Base-by-base conservation (phyloP, 2,113 vertebrate species). In the Trichomycterus rosablanca region DNA sequence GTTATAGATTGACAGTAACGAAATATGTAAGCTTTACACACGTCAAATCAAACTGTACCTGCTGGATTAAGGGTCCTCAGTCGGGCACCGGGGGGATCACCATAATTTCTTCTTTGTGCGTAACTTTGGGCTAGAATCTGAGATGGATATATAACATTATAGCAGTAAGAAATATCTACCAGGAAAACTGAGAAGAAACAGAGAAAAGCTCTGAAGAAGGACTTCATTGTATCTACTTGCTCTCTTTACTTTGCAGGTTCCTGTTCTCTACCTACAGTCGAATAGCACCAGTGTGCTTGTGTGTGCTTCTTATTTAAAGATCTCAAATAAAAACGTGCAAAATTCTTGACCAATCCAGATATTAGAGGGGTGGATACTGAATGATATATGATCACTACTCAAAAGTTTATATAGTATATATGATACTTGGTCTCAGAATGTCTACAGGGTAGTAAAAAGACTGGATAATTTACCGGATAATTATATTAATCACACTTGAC, bases 61-160 rank as follows among this genome's bases (percentile, higher is more conserved):
- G 76, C 37, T 16, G 71, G 79, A 50, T 83, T 77, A 34, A 83
- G 73, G 5, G 79, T 85, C 75, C 79, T 77, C 11, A 26, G 1
- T 5, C 37, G 18, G 35, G 19, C 10, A 7, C 11, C 30, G 2
- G 66, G 72, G 7, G 81, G 76, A 35, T 61, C 63, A 5, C 49
- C 78, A 7, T 72, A 50, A 11, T 60, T 67, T 67, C 84, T 74
- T 67, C 43, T 81, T 34, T 86, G 84, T 15, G 83, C 77, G 1
- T 77, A 74, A 73, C 84, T 87, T 24, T 84, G 84, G 0, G 79
- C 71, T 11, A 72, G 63, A 24, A 73, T 50, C 7, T 71, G 59
- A 12, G 78, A 66, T 4, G 74, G 72, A 16, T 83, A 78, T 5
- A 82, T 80, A 35, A 42, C 61, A 28, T 63, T 73, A 56, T 81